These are phyloP conservation scores for Volucella inflata DNA, from an alignment of 2,888 invertebrate species.

Conservation along the genomic window DNA sequence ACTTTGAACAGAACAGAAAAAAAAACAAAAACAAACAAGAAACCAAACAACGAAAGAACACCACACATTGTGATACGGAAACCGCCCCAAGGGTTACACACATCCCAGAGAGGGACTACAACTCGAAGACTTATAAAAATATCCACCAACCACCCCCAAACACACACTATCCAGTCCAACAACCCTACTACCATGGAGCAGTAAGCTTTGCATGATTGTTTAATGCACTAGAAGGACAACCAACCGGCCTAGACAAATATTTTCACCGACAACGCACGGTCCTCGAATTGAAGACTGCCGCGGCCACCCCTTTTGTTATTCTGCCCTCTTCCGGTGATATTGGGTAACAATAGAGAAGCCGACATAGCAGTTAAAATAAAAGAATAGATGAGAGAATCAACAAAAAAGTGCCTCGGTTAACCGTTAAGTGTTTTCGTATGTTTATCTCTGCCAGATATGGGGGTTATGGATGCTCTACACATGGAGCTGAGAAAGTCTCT, in stretches of 20 bases:
- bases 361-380: slow-evolving; percentile 50
- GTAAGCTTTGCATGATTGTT: slow-evolving; percentile 65
- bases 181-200: slow-evolving; percentile 27
- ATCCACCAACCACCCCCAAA: slow-evolving; percentile 11
- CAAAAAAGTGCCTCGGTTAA: slow-evolving; percentile 65
- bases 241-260: slow-evolving; percentile 74
- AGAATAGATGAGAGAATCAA: slow-evolving; percentile 36
- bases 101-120: background rate
- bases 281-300: background rate
- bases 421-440: slow-evolving; percentile 73
- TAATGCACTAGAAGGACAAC: slow-evolving; percentile 73
- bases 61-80: slow-evolving; percentile 53
- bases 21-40: slow-evolving; percentile 16
- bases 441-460: slow-evolving; percentile 29
- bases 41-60: slow-evolving; percentile 39
- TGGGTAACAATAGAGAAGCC: slow-evolving; percentile 62
- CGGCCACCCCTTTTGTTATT: slow-evolving; percentile 47
- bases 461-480: background rate
- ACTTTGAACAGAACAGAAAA: slow-evolving; percentile 8
- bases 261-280: background rate
- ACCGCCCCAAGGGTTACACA: slow-evolving; percentile 56
- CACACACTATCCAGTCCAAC: slow-evolving; percentile 15
- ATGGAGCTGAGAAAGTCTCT: slow-evolving; percentile 17
- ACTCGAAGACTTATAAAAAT: slow-evolving; percentile 35
- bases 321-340: slow-evolving; percentile 6